Evolutionary conservation across 2,113 vertebrate species (phyloP).

Genomic region (Bufo gargarizans): DNA sequence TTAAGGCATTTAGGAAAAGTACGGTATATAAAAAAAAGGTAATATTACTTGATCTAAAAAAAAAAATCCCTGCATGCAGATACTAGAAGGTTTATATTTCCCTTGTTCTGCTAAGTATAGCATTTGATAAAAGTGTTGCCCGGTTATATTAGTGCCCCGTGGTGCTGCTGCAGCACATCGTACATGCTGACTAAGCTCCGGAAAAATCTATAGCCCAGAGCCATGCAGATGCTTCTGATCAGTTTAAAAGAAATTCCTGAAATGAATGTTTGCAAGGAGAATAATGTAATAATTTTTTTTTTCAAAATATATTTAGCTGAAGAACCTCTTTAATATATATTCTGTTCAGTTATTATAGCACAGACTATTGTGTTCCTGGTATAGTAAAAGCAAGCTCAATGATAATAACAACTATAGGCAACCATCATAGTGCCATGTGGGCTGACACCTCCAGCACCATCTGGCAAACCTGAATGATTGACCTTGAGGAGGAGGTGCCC

Average conservation of each 20-base stretch:
- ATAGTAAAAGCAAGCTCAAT: neutral
- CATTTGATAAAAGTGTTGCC: neutral
- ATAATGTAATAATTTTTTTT: neutral
- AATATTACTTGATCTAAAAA: neutral
- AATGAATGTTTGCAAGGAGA: neutral
- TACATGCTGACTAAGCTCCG: slow-evolving; percentile 1
- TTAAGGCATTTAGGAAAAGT: too few species aligned
- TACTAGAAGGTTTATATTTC: neutral
- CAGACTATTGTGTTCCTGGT: neutral
- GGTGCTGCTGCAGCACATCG: slow-evolving; percentile 19
- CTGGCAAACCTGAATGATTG: too few species aligned
- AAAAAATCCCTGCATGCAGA: neutral
- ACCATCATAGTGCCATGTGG: neutral
- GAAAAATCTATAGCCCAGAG: neutral
- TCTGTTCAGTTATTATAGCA: neutral
- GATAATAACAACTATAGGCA: neutral
- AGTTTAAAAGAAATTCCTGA: neutral
- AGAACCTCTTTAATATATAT: neutral
- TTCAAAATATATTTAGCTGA: neutral
- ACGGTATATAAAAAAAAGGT: too few species aligned
- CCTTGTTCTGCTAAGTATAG: neutral
- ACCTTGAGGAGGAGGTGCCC: too few species aligned
- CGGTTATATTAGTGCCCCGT: slow-evolving; percentile 17
- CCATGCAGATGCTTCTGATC: neutral
- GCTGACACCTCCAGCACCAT: neutral